Conservation (phyloP, 2,888 invertebrate genomes). For the Dyspetes luteomarginatus region DNA sequence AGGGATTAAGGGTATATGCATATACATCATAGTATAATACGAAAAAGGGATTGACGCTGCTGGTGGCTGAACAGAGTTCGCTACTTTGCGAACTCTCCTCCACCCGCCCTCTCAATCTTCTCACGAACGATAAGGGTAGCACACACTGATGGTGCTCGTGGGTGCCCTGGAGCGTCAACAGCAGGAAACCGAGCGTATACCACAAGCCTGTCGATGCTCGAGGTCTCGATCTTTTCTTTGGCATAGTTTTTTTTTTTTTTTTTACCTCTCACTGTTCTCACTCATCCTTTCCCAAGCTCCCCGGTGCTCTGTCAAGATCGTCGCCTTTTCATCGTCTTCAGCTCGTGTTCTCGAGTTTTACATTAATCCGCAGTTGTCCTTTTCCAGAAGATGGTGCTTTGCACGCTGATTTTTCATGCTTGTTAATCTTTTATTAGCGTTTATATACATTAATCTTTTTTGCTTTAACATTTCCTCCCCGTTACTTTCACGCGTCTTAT, state of each 20-base stretch:
- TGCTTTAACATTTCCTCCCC: too few relatives aligned
- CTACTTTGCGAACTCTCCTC: constrained; percentile 25
- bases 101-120: not conserved
- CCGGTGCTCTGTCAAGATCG: not conserved
- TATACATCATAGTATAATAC: not conserved
- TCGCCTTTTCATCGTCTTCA: not conserved
- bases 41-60: constrained; percentile 11
- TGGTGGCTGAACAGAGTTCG: constrained; percentile 36
- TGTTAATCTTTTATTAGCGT: not conserved
- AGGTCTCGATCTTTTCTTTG: constrained; percentile 33
- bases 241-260: not conserved
- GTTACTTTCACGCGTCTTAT: too few relatives aligned
- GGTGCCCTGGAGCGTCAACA: constrained; percentile 15
- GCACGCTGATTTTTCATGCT: not conserved
- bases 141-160: too few relatives aligned
- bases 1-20: too few relatives aligned
- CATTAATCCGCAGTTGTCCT: not conserved
- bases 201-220: not conserved
- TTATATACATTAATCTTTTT: too few relatives aligned
- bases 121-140: constrained; percentile 12
- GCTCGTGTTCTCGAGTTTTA: not conserved
- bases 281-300: not conserved
- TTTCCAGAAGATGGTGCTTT: not conserved
- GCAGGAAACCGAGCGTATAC: not conserved
- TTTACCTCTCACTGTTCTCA: not conserved